Percentiles rank a stretch among this genome's conserved stretches.
These are phyloP conservation scores for Pristis pectinata DNA, from an alignment of 2,797 vertebrate genomes.

Conservation along the genomic window DNA sequence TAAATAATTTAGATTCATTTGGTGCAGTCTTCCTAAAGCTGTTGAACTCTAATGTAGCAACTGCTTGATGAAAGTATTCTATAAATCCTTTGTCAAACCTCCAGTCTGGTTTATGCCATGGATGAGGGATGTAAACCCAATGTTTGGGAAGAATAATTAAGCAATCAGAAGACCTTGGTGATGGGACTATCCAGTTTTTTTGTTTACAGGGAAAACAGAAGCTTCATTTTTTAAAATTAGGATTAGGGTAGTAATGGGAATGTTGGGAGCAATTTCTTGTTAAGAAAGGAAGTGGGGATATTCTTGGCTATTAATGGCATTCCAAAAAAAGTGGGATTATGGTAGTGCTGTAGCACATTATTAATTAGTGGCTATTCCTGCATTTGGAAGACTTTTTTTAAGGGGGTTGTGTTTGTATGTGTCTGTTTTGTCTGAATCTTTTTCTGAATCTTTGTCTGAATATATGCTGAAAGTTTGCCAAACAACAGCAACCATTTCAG, in stretches of 20 bases:
- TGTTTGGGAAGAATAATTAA: not conserved
- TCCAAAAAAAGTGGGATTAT: not conserved
- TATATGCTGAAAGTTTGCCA: not conserved
- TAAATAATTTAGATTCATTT: not conserved
- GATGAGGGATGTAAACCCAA: not conserved
- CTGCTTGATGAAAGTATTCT: not conserved
- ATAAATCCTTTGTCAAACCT: not conserved
- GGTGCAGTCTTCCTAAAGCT: not conserved
- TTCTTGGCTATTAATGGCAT: not conserved
- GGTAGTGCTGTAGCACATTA: not conserved
- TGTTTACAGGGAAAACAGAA: not conserved
- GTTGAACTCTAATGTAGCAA: not conserved
- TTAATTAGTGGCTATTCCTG: not conserved
- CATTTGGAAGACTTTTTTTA: not conserved
- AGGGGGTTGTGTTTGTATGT: not conserved
- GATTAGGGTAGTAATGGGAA: not conserved
- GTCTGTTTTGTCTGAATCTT: not conserved
- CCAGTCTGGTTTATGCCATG: not conserved
- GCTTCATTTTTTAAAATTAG: not conserved
- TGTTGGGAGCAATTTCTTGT: not conserved
- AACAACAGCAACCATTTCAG: not conserved
- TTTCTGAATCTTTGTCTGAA: not conserved
- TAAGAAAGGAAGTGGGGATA: not conserved
- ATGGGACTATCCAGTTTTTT: not conserved
- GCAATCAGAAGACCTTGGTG: not conserved